Evolutionary conservation across 2,888 invertebrate genomes (phyloP), one percentile per base, ranked within the genome.

Genomic region (Leptarthrus brevirostris): DNA sequence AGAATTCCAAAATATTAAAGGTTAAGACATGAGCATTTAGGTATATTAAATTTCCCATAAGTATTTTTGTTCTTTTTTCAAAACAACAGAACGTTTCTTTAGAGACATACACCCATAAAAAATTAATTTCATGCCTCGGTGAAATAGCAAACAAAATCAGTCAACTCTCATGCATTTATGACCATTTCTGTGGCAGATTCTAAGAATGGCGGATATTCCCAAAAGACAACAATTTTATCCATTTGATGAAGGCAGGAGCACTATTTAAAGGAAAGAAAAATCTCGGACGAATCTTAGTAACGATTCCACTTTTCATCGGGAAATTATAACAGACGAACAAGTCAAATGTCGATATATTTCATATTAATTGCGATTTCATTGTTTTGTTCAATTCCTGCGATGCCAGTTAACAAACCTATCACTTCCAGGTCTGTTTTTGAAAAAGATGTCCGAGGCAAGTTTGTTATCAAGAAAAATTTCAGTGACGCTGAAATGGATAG

Each of bases 101-200:
- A 47, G 76, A 72, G 74, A 74, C 52, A 22, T 54, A 64, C 64
- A 49, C 18, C 18, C 26, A 36, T 14, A 52, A 24, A 52, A 34
- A 12, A 49, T 70, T 64, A 73, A 74, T 56, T 44, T 61, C 64
- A 72, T 40, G 73, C 16, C 26, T 66, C 53, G 52, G 10, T 14
- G 34, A 34, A 20, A 58, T 49, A 56, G 24, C 40, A 71, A 44
- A 54, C 4, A 71, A 36, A 56, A 22, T 56, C 53, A 47, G 5
- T 58, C 14, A 5, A 18, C 22, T 52, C 16, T 20, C n/a, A 18
- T 20, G 20, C 6, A 52, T 12, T 18, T 12, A 20, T 52, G 49
- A 47, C 1, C 24, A 66, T 4, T n/a, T n/a, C n/a, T n/a, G n/a
- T n/a, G n/a, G n/a, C n/a, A n/a, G n/a, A n/a, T n/a, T n/a, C n/a